Base-by-base conservation (phyloP, 1,140 invertebrate species). In the Potamilus streckersoni region DNA sequence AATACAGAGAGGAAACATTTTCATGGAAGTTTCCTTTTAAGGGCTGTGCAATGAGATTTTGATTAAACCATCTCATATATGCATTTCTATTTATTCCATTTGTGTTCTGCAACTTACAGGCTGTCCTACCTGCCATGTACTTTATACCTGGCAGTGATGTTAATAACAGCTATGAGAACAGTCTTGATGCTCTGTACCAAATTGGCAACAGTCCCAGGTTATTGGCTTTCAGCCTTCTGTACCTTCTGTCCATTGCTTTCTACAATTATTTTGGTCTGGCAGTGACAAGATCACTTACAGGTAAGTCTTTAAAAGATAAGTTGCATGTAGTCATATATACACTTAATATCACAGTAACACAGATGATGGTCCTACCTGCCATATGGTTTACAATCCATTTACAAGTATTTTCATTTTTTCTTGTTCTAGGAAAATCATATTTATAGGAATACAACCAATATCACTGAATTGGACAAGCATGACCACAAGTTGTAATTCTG, bases 231-330 rank as follows among this genome's bases (percentile, higher is more conserved):
- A 87, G 85, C 74, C 73, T 88, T 1, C 79, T 87, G 6, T 88
- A 88, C 71, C 80, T 88, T 6, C 49, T 76, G 0, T 88, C 86
- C 49, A 88, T 88, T 27, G 87, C 86, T 27, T 88, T 88, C 69
- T 88, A 88, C 69, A 88, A 88, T 73, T 88, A 87, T 74, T 88
- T 88, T 84, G 86, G 87, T 20, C 70, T 88, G 60, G 83, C 87
- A 56, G 85, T 88, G 20, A 87, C 87, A 12, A 86, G 84, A 67
- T 87, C 85, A 31, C 75, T 88, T 12, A 88, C 87, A 81, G 87
- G 87, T 88, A 78, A 66, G 62, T 59, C 59, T 57, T 62, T 62
- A 19, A 23, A 62, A 62, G 20, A 61, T n/a, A 17, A n/a, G 23
- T 23, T n/a, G 13, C 23, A n/a, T 5, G 0, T 4, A 62, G 14